Percentiles rank a stretch among this genome's conserved stretches.
phyloP scores from a whole-genome alignment of 2,888 invertebrate species.

The Furcula furcula region DNA sequence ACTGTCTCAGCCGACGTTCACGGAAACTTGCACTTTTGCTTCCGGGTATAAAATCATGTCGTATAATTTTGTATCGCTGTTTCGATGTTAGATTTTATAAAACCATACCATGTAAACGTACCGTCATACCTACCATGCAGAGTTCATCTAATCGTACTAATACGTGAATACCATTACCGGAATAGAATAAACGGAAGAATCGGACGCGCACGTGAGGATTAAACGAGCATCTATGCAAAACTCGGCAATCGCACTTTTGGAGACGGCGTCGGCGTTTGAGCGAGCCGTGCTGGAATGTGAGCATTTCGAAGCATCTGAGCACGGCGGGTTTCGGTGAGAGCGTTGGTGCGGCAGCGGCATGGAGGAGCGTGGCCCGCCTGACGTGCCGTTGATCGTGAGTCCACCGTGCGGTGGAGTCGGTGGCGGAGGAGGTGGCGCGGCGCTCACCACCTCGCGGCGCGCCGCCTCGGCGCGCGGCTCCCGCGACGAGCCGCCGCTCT shows the following conservation, averaged over 20 bases:
- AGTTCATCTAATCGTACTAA: constrained; percentile 34
- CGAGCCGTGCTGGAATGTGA: constrained; percentile 76
- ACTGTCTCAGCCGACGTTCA: constrained; percentile 31
- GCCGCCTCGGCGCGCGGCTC: constrained; percentile 66
- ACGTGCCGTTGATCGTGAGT: constrained; percentile 73
- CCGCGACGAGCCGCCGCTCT: constrained; percentile 64
- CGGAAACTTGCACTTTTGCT: constrained; percentile 24
- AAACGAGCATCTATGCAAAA: constrained; percentile 76
- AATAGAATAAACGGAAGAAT: constrained; percentile 46
- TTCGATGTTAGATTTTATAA: constrained; percentile 32
- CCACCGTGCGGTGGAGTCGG: constrained; percentile 53
- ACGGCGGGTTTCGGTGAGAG: constrained; percentile 79
- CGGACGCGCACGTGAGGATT: constrained; percentile 39
- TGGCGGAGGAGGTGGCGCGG: constrained; percentile 48
- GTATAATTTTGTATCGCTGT: constrained; percentile 9
- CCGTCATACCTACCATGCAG: constrained; percentile 29
- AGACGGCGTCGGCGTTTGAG: constrained; percentile 73
- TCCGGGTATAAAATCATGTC: constrained; percentile 11
- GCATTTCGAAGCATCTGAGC: constrained; percentile 66
- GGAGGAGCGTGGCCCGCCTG: constrained; percentile 79
- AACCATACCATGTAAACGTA: constrained; percentile 66
- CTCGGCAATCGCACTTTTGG: constrained; percentile 73
- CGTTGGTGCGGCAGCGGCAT: constrained; percentile 81
- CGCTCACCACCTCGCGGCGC: constrained; percentile 68
- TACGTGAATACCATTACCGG: constrained; percentile 40